Conservation (phyloP, 2,888 invertebrate genomes). For the Perizoma flavofasciatum region DNA sequence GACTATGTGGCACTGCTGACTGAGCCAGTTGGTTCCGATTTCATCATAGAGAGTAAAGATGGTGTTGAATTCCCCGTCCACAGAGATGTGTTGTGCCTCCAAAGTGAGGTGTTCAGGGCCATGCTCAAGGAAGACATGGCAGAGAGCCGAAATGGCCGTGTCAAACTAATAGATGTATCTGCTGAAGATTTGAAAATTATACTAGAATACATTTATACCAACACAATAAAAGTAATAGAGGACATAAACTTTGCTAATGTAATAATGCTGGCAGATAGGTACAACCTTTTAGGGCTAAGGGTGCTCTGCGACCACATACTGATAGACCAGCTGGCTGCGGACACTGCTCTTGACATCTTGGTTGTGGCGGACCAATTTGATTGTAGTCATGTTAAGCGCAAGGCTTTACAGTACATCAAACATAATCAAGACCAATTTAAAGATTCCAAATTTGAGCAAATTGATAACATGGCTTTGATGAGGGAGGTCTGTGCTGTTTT, state of each 20-base stretch:
- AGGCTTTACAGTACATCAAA: slow-evolving; percentile 67
- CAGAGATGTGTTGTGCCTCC: slow-evolving; percentile 59
- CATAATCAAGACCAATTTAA: slow-evolving; percentile 55
- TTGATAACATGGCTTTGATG: slow-evolving; percentile 61
- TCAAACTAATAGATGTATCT: slow-evolving; percentile 64
- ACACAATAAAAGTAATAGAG: slow-evolving; percentile 60
- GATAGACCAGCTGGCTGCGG: slow-evolving; percentile 53
- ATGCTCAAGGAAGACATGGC: slow-evolving; percentile 76
- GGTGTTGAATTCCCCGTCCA: slow-evolving; percentile 68
- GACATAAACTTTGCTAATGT: slow-evolving; percentile 60
- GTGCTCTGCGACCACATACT: slow-evolving; percentile 62
- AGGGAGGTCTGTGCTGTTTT: slow-evolving; percentile 59
- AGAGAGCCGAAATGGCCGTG: slow-evolving; percentile 67
- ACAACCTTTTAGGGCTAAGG: slow-evolving; percentile 62
- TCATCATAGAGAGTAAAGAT: slow-evolving; percentile 69
- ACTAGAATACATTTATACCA: slow-evolving; percentile 71
- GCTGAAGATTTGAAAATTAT: slow-evolving; percentile 65
- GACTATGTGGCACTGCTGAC: slow-evolving; percentile 60
- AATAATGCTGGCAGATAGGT: slow-evolving; percentile 68
- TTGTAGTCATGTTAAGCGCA: slow-evolving; percentile 57
- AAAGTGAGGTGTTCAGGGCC: slow-evolving; percentile 76
- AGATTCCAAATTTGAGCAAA: slow-evolving; percentile 58
- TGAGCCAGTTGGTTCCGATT: slow-evolving; percentile 69
- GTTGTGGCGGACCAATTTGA: slow-evolving; percentile 68
- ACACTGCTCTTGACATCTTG: slow-evolving; percentile 67